Conservation (phyloP, 2,113 vertebrate species). For the Ceyx melanurus region DNA sequence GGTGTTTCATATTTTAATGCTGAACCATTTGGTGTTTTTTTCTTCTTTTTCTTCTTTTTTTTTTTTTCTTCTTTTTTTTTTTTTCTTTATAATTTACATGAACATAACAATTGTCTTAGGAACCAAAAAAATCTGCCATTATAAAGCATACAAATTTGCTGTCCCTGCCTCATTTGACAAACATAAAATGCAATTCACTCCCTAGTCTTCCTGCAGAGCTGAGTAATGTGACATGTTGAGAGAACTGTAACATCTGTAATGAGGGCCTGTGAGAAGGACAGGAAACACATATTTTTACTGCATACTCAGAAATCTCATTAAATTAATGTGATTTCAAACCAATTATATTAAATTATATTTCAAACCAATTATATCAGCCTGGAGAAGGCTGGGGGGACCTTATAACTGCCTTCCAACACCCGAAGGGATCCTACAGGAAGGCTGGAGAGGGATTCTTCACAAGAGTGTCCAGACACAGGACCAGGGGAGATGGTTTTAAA, state of each 20-base stretch:
- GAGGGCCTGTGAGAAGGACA: not conserved
- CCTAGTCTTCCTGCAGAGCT: not conserved
- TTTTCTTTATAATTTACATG: not conserved
- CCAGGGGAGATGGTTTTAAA: too few species aligned
- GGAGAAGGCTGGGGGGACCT: too few species aligned
- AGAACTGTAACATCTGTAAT: not conserved
- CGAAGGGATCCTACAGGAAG: too few species aligned
- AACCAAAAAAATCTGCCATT: not conserved
- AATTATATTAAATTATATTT: not conserved
- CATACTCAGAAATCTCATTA: slow-evolving; percentile 2
- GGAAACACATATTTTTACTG: slow-evolving; percentile 37
- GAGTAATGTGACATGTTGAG: not conserved
- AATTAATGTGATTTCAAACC: not conserved
- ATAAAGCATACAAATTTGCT: not conserved
- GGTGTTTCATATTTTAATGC: not conserved
- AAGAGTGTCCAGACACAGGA: too few species aligned
- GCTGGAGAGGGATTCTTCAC: too few species aligned
- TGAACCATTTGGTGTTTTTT: not conserved
- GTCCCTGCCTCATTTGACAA: not conserved
- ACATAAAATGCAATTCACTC: not conserved
- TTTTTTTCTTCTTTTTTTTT: not conserved
- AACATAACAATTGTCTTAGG: not conserved
- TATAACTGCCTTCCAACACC: too few species aligned
- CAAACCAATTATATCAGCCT: too few species aligned
- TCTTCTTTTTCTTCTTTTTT: not conserved